A percentile compares a stretch with the other conserved stretches of the same genome.
Conservation (phyloP, 1,140 invertebrate species). For the Drosophila lacteicornis region DNA sequence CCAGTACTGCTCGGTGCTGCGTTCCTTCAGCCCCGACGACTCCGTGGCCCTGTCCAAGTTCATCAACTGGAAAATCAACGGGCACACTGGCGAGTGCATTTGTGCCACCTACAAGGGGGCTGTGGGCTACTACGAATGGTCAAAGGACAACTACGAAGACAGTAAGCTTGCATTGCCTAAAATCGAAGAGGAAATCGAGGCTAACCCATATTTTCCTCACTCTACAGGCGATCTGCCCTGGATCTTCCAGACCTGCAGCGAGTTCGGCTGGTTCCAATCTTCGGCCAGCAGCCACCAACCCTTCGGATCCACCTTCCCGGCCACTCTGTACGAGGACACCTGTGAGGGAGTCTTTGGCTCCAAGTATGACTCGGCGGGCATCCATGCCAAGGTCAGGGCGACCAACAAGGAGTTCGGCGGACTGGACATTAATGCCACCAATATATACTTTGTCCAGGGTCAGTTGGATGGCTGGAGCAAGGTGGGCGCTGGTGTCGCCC, state of each 20-base stretch:
- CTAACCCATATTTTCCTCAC: not conserved
- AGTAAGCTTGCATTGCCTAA: conserved; percentile 33
- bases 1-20: conserved; percentile 54
- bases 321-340: conserved; percentile 87
- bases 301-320: conserved; percentile 87
- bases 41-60: conserved; percentile 65
- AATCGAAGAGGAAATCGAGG: too few relatives aligned
- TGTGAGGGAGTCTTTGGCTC: conserved; percentile 89
- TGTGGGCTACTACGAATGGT: conserved; percentile 62
- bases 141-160: conserved; percentile 55
- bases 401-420: conserved; percentile 88
- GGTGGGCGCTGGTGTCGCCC: conserved; percentile 85
- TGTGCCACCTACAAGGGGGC: conserved; percentile 52
- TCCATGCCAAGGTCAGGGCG: conserved; percentile 77
- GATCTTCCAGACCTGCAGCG: conserved; percentile 90
- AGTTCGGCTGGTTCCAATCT: conserved; percentile 91
- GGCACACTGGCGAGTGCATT: conserved; percentile 44
- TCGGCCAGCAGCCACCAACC: conserved; percentile 87
- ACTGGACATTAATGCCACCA: conserved; percentile 86
- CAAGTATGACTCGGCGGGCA: conserved; percentile 39
- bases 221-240: conserved; percentile 83
- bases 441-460: conserved; percentile 89
- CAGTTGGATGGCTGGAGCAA: conserved; percentile 88
- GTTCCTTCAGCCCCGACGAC: conserved; percentile 62
- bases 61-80: conserved; percentile 36